Evolutionary conservation across 2,888 invertebrate species (phyloP).

Genomic region (Drosophila suboccidentalis): DNA sequence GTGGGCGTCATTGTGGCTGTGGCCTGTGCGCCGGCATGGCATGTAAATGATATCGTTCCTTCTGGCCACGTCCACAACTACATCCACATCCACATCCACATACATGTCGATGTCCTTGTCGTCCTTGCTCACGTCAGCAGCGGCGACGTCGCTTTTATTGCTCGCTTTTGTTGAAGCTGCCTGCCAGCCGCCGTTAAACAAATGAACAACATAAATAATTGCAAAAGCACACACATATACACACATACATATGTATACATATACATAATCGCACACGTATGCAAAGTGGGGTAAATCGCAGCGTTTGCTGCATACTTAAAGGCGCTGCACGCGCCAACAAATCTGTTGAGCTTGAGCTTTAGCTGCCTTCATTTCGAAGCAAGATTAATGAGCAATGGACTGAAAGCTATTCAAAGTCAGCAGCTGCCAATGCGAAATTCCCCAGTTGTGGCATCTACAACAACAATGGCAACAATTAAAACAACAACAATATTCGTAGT

Average conservation of each 20-base stretch:
- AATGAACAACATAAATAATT: conserved; percentile 82
- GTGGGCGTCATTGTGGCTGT: conserved; percentile 68
- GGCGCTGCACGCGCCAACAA: conserved; percentile 60
- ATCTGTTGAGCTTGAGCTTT: conserved; percentile 62
- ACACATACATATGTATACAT: conserved; percentile 10
- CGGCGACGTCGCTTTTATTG: conserved; percentile 75
- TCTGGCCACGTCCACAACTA: conserved; percentile 52
- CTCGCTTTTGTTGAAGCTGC: conserved; percentile 76
- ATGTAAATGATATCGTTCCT: conserved; percentile 82
- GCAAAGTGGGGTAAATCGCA: conserved; percentile 73
- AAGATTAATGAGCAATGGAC: conserved; percentile 70
- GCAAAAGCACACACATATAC: conserved; percentile 67
- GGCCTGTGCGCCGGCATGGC: conserved; percentile 67
- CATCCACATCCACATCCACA: conserved; percentile 16
- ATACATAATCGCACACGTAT: conserved; percentile 34
- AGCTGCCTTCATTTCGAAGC: conserved; percentile 60
- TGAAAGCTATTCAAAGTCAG: conserved; percentile 60
- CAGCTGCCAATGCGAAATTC: conserved; percentile 54
- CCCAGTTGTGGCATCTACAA: conserved; percentile 31
- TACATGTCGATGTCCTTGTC: conserved; percentile 38
- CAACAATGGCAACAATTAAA: conserved; percentile 8
- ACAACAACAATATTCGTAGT: conserved; percentile 6
- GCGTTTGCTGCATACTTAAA: conserved; percentile 65
- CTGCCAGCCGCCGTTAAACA: conserved; percentile 76
- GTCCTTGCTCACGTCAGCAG: conserved; percentile 71